Percentiles rank a stretch among this genome's conserved stretches.
These are phyloP conservation scores for Lordiphosa andalusiaca DNA, from an alignment of 2,888 invertebrate species.

Conservation along the genomic window DNA sequence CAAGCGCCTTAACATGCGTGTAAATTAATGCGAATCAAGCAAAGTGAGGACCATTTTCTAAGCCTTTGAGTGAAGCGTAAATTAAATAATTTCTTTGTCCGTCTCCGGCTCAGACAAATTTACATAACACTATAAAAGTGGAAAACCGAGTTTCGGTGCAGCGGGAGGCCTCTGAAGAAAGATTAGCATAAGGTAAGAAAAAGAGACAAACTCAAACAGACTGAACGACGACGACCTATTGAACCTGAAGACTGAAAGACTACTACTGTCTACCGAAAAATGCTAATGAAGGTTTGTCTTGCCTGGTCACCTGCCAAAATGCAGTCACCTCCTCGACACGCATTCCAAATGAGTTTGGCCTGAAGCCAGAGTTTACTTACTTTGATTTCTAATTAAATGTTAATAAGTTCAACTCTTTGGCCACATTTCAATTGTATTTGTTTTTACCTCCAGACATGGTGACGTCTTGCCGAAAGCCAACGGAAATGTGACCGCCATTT, in stretches of 20 bases:
- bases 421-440: slow-evolving; percentile 15
- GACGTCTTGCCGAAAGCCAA: background rate
- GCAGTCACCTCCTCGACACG: slow-evolving; percentile 31
- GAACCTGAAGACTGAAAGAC: slow-evolving; percentile 32
- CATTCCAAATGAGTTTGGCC: slow-evolving; percentile 50
- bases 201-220: slow-evolving; percentile 3
- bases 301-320: slow-evolving; percentile 44
- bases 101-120: slow-evolving; percentile 35
- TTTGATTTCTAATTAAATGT: slow-evolving; percentile 73
- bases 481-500: slow-evolving; percentile 66
- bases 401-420: slow-evolving; percentile 63
- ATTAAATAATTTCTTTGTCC: slow-evolving; percentile 72
- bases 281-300: slow-evolving; percentile 34
- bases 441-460: slow-evolving; percentile 1
- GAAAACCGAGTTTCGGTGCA: slow-evolving; percentile 29
- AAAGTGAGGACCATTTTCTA: slow-evolving; percentile 18
- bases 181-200: slow-evolving; percentile 39
- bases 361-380: slow-evolving; percentile 23
- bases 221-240: slow-evolving; percentile 62
- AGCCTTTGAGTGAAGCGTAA: slow-evolving; percentile 55
- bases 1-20: slow-evolving; percentile 59
- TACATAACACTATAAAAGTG: slow-evolving; percentile 59
- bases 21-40: slow-evolving; percentile 69
- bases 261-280: slow-evolving; percentile 6
- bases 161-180: slow-evolving; percentile 43